Percentiles rank a stretch among this genome's conserved stretches.
These are phyloP conservation scores for Crepidodera aurea DNA, from an alignment of 2,888 invertebrate species.

Conservation along the genomic window DNA sequence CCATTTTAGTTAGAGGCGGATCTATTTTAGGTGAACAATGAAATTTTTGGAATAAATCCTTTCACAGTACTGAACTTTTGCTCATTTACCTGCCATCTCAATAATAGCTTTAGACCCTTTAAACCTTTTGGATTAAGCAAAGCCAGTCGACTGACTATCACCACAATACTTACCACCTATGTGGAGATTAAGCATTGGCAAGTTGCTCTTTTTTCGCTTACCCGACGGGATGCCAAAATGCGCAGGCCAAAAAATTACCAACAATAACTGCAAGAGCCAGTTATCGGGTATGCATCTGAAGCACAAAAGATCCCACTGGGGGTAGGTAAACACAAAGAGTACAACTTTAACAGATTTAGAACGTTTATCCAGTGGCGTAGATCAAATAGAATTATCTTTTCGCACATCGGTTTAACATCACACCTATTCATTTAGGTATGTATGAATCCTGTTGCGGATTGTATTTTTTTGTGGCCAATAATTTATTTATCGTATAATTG, in stretches of 20 bases:
- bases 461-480: no score
- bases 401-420: no score
- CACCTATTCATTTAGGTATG: no score
- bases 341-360: slow-evolving; percentile 30
- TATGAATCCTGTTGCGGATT: no score
- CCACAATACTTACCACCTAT: slow-evolving; percentile 54
- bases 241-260: slow-evolving; percentile 56
- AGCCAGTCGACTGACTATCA: slow-evolving; percentile 51
- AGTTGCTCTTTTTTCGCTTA: slow-evolving; percentile 52
- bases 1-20: no score
- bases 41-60: no score
- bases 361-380: slow-evolving; percentile 1
- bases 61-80: no score
- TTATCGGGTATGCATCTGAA: slow-evolving; percentile 53
- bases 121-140: slow-evolving; percentile 36
- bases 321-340: slow-evolving; percentile 41
- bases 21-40: no score
- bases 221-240: slow-evolving; percentile 51
- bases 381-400: no score
- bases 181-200: slow-evolving; percentile 53
- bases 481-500: no score
- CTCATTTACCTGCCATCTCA: slow-evolving; percentile 20
- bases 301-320: slow-evolving; percentile 49
- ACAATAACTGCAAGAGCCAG: slow-evolving; percentile 55
- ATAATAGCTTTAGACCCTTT: background rate